Conservation (phyloP, 2,888 invertebrate species). For the Punctoribates punctum region DNA sequence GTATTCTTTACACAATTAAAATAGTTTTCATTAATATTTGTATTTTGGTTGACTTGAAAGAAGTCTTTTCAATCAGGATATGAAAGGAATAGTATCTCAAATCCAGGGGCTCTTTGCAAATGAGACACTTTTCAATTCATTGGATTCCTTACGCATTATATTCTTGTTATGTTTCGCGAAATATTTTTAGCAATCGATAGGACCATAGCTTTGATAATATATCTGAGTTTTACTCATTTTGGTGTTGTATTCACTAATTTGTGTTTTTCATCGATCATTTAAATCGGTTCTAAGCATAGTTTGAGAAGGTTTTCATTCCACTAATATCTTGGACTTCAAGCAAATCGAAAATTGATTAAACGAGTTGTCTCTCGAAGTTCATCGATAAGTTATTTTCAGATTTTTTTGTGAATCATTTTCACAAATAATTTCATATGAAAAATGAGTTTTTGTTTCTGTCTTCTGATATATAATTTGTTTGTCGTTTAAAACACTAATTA, state of each 20-base stretch:
- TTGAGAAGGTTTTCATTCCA: too few relatives aligned
- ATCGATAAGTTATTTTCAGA: too few relatives aligned
- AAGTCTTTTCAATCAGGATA: slow-evolving; percentile 24
- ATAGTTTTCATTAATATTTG: neutral
- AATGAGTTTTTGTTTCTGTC: neutral
- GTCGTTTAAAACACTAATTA: too few relatives aligned
- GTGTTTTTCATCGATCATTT: too few relatives aligned
- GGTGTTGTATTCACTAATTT: too few relatives aligned
- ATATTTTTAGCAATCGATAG: neutral
- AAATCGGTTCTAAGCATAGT: too few relatives aligned
- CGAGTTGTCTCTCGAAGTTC: too few relatives aligned
- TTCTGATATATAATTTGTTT: neutral
- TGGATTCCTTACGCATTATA: neutral
- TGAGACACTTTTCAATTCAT: slow-evolving; percentile 9
- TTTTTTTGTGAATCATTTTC: neutral
- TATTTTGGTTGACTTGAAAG: neutral
- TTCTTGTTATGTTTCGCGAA: neutral
- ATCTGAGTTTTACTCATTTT: too few relatives aligned
- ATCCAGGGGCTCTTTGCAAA: slow-evolving; percentile 30
- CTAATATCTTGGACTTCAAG: neutral
- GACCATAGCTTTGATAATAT: neutral
- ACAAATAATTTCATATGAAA: neutral
- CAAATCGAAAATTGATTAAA: neutral
- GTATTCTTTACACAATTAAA: slow-evolving; percentile 4
- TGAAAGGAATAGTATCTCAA: slow-evolving; percentile 32